Conservation (phyloP, 2,888 invertebrate species). For the Erebia aethiops region DNA sequence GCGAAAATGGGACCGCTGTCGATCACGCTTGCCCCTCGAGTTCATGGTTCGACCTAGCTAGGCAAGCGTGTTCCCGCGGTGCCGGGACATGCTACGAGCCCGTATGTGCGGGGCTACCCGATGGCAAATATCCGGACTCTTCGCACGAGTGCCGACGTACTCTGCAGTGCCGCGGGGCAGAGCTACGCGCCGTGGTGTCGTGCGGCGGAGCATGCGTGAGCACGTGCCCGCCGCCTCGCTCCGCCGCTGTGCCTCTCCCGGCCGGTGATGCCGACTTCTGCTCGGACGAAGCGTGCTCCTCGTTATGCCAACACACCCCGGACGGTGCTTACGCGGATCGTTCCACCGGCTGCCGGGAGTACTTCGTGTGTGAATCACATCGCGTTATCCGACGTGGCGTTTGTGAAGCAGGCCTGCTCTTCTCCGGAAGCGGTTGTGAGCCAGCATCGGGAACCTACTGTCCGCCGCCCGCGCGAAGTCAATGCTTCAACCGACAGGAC, state of each 20-base stretch:
- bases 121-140: slow-evolving; percentile 82
- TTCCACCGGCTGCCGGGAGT: slow-evolving; percentile 80
- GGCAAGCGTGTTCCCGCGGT: slow-evolving; percentile 78
- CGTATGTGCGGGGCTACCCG: slow-evolving; percentile 81
- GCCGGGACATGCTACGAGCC: slow-evolving; percentile 84
- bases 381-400: slow-evolving; percentile 80
- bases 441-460: slow-evolving; percentile 69
- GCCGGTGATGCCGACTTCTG: slow-evolving; percentile 79
- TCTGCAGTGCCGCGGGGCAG: slow-evolving; percentile 76
- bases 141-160: slow-evolving; percentile 82
- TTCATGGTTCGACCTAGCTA: slow-evolving; percentile 81
- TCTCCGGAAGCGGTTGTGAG: slow-evolving; percentile 79
- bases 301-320: slow-evolving; percentile 75
- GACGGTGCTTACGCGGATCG: slow-evolving; percentile 84
- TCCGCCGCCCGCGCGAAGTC: slow-evolving; percentile 70
- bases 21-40: slow-evolving; percentile 80
- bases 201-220: slow-evolving; percentile 58
- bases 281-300: slow-evolving; percentile 73
- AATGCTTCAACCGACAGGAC: slow-evolving; percentile 72
- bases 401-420: slow-evolving; percentile 79
- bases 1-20: slow-evolving; percentile 73
- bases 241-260: slow-evolving; percentile 71
- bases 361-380: slow-evolving; percentile 81
- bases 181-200: slow-evolving; percentile 63
- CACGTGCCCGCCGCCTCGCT: slow-evolving; percentile 70